Conservation (phyloP, 2,797 vertebrate genomes). For the Glossophaga mutica region DNA sequence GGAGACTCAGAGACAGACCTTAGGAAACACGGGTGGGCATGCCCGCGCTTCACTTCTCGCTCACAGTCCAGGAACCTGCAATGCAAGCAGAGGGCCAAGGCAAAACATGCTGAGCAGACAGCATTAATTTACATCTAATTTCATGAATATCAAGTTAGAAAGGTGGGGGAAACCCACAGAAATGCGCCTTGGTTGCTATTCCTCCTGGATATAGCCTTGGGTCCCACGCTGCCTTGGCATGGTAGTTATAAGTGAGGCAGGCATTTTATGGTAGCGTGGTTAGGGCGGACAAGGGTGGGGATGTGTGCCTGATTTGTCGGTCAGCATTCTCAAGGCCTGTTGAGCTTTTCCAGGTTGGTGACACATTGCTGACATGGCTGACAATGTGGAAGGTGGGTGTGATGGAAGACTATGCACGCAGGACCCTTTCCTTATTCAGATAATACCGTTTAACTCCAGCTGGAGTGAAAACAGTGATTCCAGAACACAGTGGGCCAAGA, state of each 20-base stretch:
- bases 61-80: background rate
- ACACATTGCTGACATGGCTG: background rate
- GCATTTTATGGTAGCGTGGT: background rate
- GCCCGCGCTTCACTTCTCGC: background rate
- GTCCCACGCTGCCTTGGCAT: background rate
- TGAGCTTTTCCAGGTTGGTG: conserved; percentile 7
- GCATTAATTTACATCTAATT: background rate
- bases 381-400: background rate
- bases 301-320: background rate
- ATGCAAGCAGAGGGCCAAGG: background rate
- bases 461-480: conserved; percentile 21
- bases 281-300: background rate
- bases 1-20: background rate
- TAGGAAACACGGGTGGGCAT: background rate
- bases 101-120: background rate
- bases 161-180: background rate
- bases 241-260: background rate
- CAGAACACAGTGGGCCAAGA: background rate
- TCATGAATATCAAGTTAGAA: background rate
- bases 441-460: background rate
- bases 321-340: background rate
- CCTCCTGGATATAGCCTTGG: background rate
- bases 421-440: background rate
- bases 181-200: background rate
- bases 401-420: background rate